These are phyloP conservation scores for Colossoma macropomum DNA, from an alignment of 2,113 vertebrate species.

Conservation along the genomic window DNA sequence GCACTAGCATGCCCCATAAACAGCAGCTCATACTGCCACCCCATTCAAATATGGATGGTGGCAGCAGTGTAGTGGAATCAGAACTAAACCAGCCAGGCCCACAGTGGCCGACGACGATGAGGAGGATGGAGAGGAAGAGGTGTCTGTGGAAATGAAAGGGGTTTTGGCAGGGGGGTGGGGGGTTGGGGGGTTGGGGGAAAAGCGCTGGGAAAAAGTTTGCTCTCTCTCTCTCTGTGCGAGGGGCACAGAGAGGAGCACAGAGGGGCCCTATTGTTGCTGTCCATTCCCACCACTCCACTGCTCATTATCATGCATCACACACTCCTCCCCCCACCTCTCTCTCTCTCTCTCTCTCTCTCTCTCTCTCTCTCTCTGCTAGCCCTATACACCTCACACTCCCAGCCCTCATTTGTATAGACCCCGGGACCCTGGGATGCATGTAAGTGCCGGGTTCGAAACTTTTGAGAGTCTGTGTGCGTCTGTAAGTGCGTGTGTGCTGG, in stretches of 20 bases:
- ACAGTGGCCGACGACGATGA: slow-evolving; percentile 70
- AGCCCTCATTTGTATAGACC: slow-evolving; percentile 80
- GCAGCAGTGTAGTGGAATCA: slow-evolving; percentile 64
- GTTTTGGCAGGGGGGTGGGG: slow-evolving; percentile 22
- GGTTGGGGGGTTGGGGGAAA: slow-evolving; percentile 68
- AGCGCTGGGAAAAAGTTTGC: slow-evolving; percentile 68
- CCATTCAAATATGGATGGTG: slow-evolving; percentile 24
- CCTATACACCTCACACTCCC: slow-evolving; percentile 78
- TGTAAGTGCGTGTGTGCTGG: neutral
- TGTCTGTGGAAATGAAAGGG: slow-evolving; percentile 74
- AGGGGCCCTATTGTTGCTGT: slow-evolving; percentile 82
- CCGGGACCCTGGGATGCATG: slow-evolving; percentile 75
- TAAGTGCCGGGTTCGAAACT: slow-evolving; percentile 48
- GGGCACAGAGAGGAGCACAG: slow-evolving; percentile 83
- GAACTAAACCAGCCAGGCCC: slow-evolving; percentile 68
- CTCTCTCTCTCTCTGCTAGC: slow-evolving; percentile 75
- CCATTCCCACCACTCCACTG: slow-evolving; percentile 80
- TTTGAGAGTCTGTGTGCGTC: slow-evolving; percentile 1
- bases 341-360: slow-evolving; percentile 75
- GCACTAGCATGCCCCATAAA: slow-evolving; percentile 65
- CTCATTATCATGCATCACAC: slow-evolving; percentile 86
- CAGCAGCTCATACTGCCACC: slow-evolving; percentile 44
- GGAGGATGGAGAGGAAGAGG: slow-evolving; percentile 70
- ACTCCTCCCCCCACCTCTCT: slow-evolving; percentile 76
- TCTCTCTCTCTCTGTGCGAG: slow-evolving; percentile 80